Percentiles rank a stretch among this genome's conserved stretches.
These are phyloP conservation scores for Argopecten irradians DNA, from an alignment of 1,140 invertebrate genomes.

Conservation along the genomic window DNA sequence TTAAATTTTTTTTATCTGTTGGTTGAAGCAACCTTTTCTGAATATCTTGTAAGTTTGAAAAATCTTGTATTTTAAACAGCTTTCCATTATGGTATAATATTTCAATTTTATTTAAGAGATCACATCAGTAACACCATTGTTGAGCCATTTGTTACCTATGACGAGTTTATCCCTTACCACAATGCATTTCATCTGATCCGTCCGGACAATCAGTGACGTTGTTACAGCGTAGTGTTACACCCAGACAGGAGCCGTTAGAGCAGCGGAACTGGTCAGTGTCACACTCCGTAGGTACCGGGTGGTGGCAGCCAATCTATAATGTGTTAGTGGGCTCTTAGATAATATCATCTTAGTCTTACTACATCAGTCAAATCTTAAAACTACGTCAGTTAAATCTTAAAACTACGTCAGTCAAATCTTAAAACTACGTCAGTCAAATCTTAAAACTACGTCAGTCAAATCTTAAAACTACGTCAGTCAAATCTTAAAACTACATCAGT, in stretches of 20 bases:
- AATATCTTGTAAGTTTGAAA: too few relatives aligned
- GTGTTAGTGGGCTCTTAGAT: not conserved
- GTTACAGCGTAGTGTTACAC: conserved; percentile 92
- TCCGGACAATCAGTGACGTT: conserved; percentile 81
- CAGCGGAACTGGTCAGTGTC: conserved; percentile 51
- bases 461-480: too few relatives aligned
- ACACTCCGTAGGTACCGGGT: conserved; percentile 53
- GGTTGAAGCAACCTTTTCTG: too few relatives aligned
- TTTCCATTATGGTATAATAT: not conserved
- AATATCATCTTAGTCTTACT: not conserved
- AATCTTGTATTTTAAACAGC: too few relatives aligned
- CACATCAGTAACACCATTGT: not conserved
- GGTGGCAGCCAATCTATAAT: conserved; percentile 42
- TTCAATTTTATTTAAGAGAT: not conserved
- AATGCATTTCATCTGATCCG: conserved; percentile 89
- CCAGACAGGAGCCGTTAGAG: conserved; percentile 88
- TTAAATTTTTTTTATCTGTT: too few relatives aligned
- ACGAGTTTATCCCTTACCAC: conserved; percentile 43
- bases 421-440: too few relatives aligned
- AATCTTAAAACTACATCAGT: too few relatives aligned
- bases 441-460: too few relatives aligned
- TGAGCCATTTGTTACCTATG: not conserved
- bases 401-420: too few relatives aligned
- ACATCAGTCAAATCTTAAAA: too few relatives aligned
- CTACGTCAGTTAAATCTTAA: too few relatives aligned